Evolutionary conservation across 2,113 vertebrate species (phyloP), one percentile per base, ranked within the genome.

Genomic region (Phyllostomus discolor): DNA sequence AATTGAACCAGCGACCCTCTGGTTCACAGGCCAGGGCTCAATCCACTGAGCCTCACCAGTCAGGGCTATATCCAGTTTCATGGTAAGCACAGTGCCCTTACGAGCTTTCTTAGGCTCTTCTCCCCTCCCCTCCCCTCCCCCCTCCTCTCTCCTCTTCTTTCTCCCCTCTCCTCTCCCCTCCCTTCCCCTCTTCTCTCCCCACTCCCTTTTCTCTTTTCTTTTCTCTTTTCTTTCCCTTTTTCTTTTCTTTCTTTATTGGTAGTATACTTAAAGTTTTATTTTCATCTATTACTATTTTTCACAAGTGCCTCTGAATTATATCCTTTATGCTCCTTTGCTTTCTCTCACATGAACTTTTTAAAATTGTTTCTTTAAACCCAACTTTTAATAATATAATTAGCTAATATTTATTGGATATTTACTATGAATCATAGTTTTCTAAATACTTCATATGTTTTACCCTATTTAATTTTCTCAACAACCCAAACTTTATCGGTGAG

Each of bases 381-480:
- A 73, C 12, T 41, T 59, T 89, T 57, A 78, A 6, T 95, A 80
- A 59, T 69, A 4, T 75, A 84, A 76, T 82, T 84, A 73, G 38
- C 59, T 88, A 41, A 54, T 93, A 5, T 91, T 90, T 78, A 64
- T 59, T 94, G 66, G 50, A 2, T 88, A 52, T 88, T 96, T 72
- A 73, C 67, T 87, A 31, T 67, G 66, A 66, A 35, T 50, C 50
- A 73, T 62, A 10, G 72, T 26, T 87, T 79, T 90, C 48, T 91
- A 69, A 90, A 88, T 54, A 91, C 24, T 54, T 91, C 19, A 33
- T 70, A 64, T 83, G n/a, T 62, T 95, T 82, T 48, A 82, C 48
- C 14, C 48, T 24, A 54, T 83, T 87, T 83, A 62, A 70, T 91
- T 20, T n/a, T 95, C 41, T 96, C 16, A 46, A 2, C n/a, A 93